Conservation (phyloP, 64 coral and sea anemone species). For the Porites australiensis region DNA sequence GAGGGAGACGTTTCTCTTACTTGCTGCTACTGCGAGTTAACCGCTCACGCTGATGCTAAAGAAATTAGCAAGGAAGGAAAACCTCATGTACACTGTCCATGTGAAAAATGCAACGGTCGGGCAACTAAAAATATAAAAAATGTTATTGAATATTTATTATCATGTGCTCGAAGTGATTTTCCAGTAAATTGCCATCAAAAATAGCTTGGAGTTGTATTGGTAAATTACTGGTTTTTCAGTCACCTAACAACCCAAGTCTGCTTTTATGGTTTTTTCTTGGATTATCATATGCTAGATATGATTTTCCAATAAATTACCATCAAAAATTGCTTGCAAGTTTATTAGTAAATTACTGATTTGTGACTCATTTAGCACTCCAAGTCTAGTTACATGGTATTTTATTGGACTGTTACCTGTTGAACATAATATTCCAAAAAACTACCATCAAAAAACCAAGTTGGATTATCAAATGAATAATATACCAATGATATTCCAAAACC, state of each 20-base stretch:
- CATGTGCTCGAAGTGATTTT: too few relatives aligned
- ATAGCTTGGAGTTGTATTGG: too few relatives aligned
- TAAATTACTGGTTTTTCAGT: neutral
- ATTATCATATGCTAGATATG: conserved; percentile 15
- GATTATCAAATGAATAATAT: too few relatives aligned
- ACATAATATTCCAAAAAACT: conserved; percentile 34
- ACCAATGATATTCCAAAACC: conserved; percentile 7
- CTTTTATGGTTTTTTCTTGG: neutral
- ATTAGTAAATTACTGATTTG: neutral
- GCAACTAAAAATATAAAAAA: neutral
- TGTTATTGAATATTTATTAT: too few relatives aligned
- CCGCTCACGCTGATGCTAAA: neutral
- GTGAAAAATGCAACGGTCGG: neutral
- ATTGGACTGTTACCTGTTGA: neutral
- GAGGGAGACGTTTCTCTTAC: neutral
- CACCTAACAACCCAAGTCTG: neutral
- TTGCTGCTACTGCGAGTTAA: neutral
- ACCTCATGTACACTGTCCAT: neutral
- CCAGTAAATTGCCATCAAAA: too few relatives aligned
- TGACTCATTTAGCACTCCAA: neutral
- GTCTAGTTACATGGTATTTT: neutral
- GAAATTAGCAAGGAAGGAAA: neutral
- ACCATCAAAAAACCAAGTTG: conserved; percentile 23
- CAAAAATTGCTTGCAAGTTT: neutral
- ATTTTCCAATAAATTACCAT: conserved; percentile 17